These are phyloP conservation scores for Copidosoma floridanum DNA, from an alignment of 1,140 invertebrate genomes.

Conservation along the genomic window DNA sequence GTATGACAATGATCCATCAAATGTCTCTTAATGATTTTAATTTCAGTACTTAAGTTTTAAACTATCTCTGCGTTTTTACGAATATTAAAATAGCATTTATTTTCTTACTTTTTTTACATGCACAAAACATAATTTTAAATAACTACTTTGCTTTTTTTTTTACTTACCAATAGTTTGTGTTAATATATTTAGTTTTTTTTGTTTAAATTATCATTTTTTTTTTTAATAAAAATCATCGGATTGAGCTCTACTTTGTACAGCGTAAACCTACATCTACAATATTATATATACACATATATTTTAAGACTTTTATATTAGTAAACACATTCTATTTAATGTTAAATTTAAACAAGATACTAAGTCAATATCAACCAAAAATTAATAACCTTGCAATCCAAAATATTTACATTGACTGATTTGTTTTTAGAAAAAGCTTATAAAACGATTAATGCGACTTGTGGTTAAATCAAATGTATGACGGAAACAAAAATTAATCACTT, in stretches of 20 bases:
- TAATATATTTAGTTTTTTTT: neutral
- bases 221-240: no score
- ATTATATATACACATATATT: conserved; percentile 1
- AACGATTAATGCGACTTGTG: no score
- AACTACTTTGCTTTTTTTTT: no score
- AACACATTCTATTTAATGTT: conserved; percentile 20
- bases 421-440: no score
- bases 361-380: conserved; percentile 28
- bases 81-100: neutral
- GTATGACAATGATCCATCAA: no score
- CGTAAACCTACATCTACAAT: no score
- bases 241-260: no score
- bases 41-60: conserved; percentile 15
- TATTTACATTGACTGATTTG: conserved; percentile 22
- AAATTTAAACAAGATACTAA: conserved; percentile 18
- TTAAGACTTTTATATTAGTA: conserved; percentile 25
- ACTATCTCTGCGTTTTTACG: conserved; percentile 6
- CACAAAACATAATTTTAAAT: no score
- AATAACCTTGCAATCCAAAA: conserved; percentile 19
- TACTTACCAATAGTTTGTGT: neutral
- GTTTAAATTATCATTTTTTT: neutral
- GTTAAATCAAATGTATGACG: neutral
- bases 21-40: conserved; percentile 1
- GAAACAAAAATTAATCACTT: conserved; percentile 5
- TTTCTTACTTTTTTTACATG: neutral